These are phyloP conservation scores for Drosophila erecta DNA, from an alignment of 1,140 invertebrate species.

Conservation along the genomic window DNA sequence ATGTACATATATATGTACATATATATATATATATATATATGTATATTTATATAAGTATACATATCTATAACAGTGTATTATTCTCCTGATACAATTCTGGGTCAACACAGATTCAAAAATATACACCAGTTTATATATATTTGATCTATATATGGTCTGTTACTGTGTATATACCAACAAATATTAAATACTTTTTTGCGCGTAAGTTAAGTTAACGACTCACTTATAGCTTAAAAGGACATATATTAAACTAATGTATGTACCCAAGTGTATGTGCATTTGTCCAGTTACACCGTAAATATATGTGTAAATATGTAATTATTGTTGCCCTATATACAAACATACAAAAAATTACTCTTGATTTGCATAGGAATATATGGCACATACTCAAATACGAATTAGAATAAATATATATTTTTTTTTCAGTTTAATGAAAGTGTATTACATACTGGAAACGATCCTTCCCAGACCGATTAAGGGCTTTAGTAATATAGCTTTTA, in stretches of 20 bases:
- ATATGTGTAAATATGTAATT: too few species aligned
- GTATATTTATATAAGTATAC: constrained; percentile 12
- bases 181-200: constrained; percentile 7
- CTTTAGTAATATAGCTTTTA: not conserved
- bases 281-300: not conserved
- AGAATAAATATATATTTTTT: too few species aligned
- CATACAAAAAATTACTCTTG: too few species aligned
- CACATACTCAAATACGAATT: too few species aligned
- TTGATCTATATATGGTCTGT: constrained; percentile 10
- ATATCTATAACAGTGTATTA: constrained; percentile 2
- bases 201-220: not conserved
- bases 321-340: too few species aligned
- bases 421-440: not conserved
- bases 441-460: not conserved
- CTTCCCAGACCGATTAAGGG: not conserved
- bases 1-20: constrained; percentile 4
- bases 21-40: constrained; percentile 2
- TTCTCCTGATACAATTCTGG: constrained; percentile 13
- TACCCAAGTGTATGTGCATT: not conserved
- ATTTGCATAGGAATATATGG: too few species aligned
- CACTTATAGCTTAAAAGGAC: not conserved
- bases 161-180: not conserved
- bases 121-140: constrained; percentile 11
- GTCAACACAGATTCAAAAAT: constrained; percentile 27
- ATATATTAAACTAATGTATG: not conserved